Conservation (phyloP, 2,113 vertebrate species). For the Edolisoma coerulescens region DNA sequence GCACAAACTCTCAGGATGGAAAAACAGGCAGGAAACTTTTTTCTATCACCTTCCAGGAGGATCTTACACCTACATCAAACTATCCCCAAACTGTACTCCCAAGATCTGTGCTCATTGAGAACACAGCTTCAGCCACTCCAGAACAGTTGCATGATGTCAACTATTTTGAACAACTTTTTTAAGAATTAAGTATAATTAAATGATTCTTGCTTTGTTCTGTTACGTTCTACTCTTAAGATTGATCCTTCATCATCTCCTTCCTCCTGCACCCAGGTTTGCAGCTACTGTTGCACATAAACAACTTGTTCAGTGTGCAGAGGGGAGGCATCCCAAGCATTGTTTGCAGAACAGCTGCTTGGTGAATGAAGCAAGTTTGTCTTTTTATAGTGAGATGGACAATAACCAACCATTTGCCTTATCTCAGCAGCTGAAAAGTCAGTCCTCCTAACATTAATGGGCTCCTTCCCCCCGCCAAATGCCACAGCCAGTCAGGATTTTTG, state of each 20-base stretch:
- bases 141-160: rapidly evolving
- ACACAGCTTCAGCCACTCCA: not conserved
- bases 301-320: not conserved
- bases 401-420: not conserved
- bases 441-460: not conserved
- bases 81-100: not conserved
- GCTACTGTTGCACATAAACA: not conserved
- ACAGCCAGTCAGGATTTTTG: not conserved
- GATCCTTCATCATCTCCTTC: not conserved
- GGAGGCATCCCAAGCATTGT: not conserved
- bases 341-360: not conserved
- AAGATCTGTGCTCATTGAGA: not conserved
- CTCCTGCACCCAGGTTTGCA: not conserved
- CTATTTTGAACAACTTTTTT: not conserved
- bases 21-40: not conserved
- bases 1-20: not conserved
- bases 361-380: not conserved
- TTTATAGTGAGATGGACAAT: not conserved
- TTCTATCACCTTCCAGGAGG: not conserved
- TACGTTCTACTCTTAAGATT: rapidly evolving
- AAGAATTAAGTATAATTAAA: not conserved
- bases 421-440: not conserved
- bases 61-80: not conserved
- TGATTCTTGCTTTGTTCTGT: not conserved
- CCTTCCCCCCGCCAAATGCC: not conserved